phyloP scores from a whole-genome alignment of 2,888 invertebrate species.

The Xylocampa areola region DNA sequence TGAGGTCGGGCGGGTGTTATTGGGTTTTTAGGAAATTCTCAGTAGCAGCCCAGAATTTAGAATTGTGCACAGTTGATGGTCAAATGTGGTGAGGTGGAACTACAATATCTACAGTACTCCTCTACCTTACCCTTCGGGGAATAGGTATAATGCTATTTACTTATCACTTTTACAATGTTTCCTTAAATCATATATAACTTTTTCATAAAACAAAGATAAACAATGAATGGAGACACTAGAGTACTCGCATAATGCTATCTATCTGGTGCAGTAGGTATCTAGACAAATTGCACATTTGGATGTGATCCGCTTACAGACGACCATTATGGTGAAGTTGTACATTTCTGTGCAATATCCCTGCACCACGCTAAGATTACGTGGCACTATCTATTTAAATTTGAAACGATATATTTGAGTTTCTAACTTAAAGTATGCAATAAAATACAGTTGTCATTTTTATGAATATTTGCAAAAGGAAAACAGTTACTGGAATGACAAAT shows the following conservation, averaged over 20 bases:
- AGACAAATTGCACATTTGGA: constrained; percentile 66
- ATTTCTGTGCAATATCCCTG: constrained; percentile 37
- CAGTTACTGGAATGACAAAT: constrained; percentile 17
- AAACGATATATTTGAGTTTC: constrained; percentile 40
- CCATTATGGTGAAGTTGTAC: constrained; percentile 24
- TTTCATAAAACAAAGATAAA: constrained; percentile 9
- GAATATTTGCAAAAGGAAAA: constrained; percentile 14
- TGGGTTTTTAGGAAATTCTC: too few relatives aligned
- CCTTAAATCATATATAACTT: constrained; percentile 5
- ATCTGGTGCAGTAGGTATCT: constrained; percentile 53
- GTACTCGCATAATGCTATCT: constrained; percentile 35
- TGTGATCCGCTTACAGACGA: constrained; percentile 63
- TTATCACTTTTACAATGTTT: not conserved
- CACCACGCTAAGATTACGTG: constrained; percentile 44
- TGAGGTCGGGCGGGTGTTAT: too few relatives aligned
- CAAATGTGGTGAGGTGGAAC: too few relatives aligned
- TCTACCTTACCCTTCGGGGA: too few relatives aligned
- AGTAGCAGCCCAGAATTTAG: too few relatives aligned
- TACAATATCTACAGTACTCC: too few relatives aligned
- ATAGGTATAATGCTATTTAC: too few relatives aligned
- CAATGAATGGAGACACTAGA: constrained; percentile 34
- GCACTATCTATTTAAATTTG: constrained; percentile 33
- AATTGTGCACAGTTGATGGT: too few relatives aligned
- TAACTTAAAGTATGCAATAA: constrained; percentile 11
- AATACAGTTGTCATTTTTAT: constrained; percentile 37